A percentile compares a stretch with the other conserved stretches of the same genome.
phyloP scores from a whole-genome alignment of 2,113 vertebrate species.

The Panthera uncia region DNA sequence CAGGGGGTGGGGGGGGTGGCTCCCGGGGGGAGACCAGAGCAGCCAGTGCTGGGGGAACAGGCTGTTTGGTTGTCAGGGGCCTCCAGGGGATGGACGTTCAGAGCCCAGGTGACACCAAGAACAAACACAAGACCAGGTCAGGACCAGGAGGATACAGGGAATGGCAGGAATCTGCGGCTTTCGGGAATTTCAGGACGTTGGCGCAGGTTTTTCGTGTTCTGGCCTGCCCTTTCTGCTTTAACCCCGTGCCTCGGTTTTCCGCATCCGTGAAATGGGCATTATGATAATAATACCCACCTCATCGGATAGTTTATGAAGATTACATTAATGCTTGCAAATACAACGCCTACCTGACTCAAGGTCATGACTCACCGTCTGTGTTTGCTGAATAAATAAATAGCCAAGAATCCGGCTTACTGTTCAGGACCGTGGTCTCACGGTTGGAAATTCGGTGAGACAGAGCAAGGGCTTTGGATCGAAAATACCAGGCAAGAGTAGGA shows the following conservation, averaged over 20 bases:
- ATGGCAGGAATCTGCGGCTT: not conserved
- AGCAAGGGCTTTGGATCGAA: not conserved
- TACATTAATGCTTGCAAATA: not conserved
- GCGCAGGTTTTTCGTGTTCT: rapidly evolving
- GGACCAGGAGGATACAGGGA: not conserved
- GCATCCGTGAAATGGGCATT: not conserved
- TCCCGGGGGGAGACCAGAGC: not conserved
- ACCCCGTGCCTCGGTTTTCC: not conserved
- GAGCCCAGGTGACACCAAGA: not conserved
- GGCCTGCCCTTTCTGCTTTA: not conserved
- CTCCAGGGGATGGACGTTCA: not conserved
- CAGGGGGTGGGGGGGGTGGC: not conserved
- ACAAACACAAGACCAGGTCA: not conserved
- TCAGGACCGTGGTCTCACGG: not conserved
- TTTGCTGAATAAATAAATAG: not conserved
- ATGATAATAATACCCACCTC: not conserved
- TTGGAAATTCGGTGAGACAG: not conserved
- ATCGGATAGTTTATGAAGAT: not conserved
- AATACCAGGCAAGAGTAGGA: not conserved
- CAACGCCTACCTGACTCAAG: not conserved
- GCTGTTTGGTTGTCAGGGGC: not conserved
- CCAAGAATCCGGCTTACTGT: not conserved
- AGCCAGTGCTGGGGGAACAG: too few relatives aligned
- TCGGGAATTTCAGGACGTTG: not conserved
- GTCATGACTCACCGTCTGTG: not conserved